Conservation (phyloP, 2,113 vertebrate genomes). For the Engraulis encrasicolus region DNA sequence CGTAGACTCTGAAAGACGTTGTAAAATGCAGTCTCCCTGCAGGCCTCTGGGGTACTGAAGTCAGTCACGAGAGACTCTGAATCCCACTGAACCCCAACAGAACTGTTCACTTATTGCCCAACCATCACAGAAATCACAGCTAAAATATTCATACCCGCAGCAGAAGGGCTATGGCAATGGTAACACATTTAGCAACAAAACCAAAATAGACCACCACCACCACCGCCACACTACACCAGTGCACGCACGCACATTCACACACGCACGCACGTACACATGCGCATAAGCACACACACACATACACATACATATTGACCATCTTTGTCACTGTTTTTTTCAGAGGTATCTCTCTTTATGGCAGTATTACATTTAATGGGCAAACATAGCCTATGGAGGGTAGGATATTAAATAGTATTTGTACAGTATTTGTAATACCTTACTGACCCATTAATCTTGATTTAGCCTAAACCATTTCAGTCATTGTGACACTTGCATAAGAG, state of each 20-base stretch:
- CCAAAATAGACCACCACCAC: slow-evolving; percentile 33
- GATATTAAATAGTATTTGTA: slow-evolving; percentile 3
- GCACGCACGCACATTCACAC: too few relatives aligned
- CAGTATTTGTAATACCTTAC: background rate
- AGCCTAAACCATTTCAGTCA: background rate
- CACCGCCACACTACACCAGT: background rate
- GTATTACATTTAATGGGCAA: background rate
- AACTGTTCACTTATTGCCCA: background rate
- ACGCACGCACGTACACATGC: background rate
- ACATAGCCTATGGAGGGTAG: background rate
- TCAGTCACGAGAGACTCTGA: background rate
- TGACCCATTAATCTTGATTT: background rate
- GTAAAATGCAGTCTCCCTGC: slow-evolving; percentile 64
- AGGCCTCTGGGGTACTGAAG: slow-evolving; percentile 32
- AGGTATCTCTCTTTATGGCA: background rate
- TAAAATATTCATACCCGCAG: slow-evolving; percentile 40
- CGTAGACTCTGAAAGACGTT: slow-evolving; percentile 46
- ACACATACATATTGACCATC: slow-evolving; percentile 7
- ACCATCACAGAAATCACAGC: slow-evolving; percentile 29
- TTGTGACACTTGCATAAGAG: background rate
- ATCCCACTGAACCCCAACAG: background rate
- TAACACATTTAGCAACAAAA: slow-evolving; percentile 39
- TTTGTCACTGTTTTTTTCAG: background rate
- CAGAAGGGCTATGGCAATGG: slow-evolving; percentile 33
- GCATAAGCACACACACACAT: background rate